Percentiles rank a stretch among this genome's conserved stretches.
Conservation (phyloP, 2,797 vertebrate genomes). For the Sorex maritimensis region DNA sequence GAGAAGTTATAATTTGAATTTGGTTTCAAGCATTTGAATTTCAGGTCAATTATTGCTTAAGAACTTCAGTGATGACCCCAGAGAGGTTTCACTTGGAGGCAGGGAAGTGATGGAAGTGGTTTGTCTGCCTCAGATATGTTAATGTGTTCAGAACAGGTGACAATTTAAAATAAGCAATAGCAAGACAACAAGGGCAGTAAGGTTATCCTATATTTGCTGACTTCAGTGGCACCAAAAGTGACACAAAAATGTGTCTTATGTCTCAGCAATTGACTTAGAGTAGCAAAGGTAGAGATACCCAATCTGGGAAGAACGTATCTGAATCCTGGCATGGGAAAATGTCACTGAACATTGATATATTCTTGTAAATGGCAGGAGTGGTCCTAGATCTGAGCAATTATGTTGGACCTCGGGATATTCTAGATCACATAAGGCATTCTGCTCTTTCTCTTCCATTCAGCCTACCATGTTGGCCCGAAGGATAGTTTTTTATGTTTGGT, state of each 20-base stretch:
- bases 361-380: neutral
- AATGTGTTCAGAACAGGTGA: neutral
- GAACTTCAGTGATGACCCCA: neutral
- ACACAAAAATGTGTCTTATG: slow-evolving; percentile 23
- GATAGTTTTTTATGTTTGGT: neutral
- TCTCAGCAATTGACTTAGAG: slow-evolving; percentile 35
- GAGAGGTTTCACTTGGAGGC: neutral
- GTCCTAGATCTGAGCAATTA: neutral
- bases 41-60: neutral
- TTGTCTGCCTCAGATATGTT: neutral
- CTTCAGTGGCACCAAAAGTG: neutral
- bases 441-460: neutral
- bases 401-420: neutral
- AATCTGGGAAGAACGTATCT: neutral
- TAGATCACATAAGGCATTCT: slow-evolving; percentile 5
- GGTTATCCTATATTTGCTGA: slow-evolving; percentile 29
- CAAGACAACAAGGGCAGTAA: neutral
- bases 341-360: too few relatives aligned
- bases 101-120: neutral
- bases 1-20: slow-evolving; percentile 21
- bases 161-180: neutral
- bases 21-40: slow-evolving; percentile 18
- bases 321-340: neutral
- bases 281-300: slow-evolving; percentile 10
- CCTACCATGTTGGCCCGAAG: neutral